Conservation (phyloP, 2,113 vertebrate species). For the Hippocampus zosterae region DNA sequence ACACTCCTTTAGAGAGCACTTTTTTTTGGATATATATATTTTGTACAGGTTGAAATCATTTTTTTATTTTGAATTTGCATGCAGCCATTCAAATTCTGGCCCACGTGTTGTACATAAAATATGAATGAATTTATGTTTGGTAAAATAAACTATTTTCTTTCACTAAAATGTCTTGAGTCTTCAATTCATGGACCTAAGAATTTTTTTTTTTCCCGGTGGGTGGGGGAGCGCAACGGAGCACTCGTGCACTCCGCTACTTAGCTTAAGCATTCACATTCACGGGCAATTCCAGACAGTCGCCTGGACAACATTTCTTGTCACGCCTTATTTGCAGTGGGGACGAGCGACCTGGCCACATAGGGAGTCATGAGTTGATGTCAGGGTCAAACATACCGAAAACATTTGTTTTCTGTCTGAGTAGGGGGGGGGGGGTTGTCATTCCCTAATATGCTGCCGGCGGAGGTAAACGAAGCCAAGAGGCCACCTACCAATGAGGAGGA, state of each 20-base stretch:
- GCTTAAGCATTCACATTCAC: conserved; percentile 26
- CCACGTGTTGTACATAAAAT: conserved; percentile 60
- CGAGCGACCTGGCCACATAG: conserved; percentile 34
- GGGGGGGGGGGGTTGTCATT: conserved; percentile 61
- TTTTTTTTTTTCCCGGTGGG: too few species aligned
- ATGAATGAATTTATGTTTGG: conserved; percentile 57
- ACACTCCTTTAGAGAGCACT: conserved; percentile 63
- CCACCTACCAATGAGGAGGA: conserved; percentile 21
- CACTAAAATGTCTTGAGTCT: conserved; percentile 1
- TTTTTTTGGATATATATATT: conserved; percentile 42
- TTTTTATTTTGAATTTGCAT: conserved; percentile 45
- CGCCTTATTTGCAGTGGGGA: conserved; percentile 47
- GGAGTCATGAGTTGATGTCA: conserved; percentile 42
- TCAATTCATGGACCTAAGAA: neutral
- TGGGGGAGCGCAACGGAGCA: too few species aligned
- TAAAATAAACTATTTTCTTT: conserved; percentile 70
- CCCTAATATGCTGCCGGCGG: conserved; percentile 44
- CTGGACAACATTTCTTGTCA: conserved; percentile 11
- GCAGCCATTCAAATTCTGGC: conserved; percentile 25
- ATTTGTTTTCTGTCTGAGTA: conserved; percentile 47
- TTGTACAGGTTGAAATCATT: conserved; percentile 54
- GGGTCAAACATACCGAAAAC: conserved; percentile 36
- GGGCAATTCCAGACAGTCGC: conserved; percentile 27
- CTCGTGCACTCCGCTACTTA: too few species aligned
- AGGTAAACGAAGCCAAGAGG: conserved; percentile 29